Evolutionary conservation across 2,888 invertebrate genomes (phyloP).

Genomic region (Eristalis tenax): DNA sequence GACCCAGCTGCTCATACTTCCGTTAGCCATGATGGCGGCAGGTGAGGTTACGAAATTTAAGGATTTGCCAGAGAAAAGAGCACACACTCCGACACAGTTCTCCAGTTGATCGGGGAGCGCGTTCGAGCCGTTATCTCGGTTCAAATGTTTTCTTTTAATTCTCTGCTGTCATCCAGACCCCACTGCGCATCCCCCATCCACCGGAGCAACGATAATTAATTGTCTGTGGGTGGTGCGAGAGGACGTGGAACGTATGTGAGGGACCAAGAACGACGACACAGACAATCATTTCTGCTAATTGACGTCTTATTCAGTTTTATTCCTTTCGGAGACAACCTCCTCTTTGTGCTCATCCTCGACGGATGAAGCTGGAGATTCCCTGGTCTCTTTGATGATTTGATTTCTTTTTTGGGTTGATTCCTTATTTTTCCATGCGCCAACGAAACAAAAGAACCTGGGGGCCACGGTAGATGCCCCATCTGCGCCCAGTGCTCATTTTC

Average conservation of each 20-base stretch:
- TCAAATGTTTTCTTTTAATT: conserved; percentile 67
- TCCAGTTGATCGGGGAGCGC: background rate
- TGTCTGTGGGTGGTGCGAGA: conserved; percentile 19
- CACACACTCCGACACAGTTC: conserved; percentile 20
- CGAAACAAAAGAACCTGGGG: conserved; percentile 35
- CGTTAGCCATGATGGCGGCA: conserved; percentile 13
- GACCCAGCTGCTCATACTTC: background rate
- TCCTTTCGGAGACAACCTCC: conserved; percentile 12
- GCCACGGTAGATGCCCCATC: background rate
- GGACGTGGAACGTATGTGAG: background rate
- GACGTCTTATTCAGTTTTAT: conserved; percentile 51
- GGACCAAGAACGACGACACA: conserved; percentile 13
- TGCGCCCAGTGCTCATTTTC: background rate
- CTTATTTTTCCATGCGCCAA: conserved; percentile 51
- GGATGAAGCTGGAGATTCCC: conserved; percentile 21
- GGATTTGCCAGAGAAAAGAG: conserved; percentile 23
- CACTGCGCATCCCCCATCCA: background rate
- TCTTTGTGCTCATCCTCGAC: conserved; percentile 4
- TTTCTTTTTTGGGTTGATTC: conserved; percentile 62
- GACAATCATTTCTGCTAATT: conserved; percentile 59
- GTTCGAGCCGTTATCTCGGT: conserved; percentile 3
- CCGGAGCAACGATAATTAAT: conserved; percentile 63
- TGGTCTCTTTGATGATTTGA: conserved; percentile 50
- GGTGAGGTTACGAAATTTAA: conserved; percentile 52
- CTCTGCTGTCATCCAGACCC: background rate